Base-by-base conservation (phyloP, 2,113 vertebrate genomes). In the Apodemus speciosus region DNA sequence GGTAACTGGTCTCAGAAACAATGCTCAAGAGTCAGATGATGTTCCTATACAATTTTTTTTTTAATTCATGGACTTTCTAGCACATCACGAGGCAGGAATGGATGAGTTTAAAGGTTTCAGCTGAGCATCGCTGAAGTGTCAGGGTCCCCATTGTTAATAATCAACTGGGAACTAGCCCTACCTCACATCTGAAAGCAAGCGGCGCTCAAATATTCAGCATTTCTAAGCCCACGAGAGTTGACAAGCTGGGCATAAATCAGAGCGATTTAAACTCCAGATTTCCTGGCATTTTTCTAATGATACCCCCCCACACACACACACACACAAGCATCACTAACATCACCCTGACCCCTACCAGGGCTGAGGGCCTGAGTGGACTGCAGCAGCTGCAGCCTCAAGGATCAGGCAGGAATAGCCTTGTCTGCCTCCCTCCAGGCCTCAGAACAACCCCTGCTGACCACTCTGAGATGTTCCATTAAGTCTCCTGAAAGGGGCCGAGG, bases 251-350 rank as follows among this genome's bases (percentile, higher is more conserved):
- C 93, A 84, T 79, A 95, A 92, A 95, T 95, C 68, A 92, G 56
- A 4, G 66, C 0, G 23, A 88, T 73, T 96, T 89, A 94, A 96
- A 93, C 92, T 94, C 21, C 38, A 85, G 90, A 73, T 95, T 97
- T 95, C 94, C 91, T 95, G 92, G 85, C 72, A 73, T 73, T 94
- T 89, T 88, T 88, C 90, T 93, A 96, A 81, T 68, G 43, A 88
- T 92, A 92, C 66, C 64, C 95, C 32, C n/a, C n/a, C n/a, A n/a
- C n/a, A n/a, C n/a, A n/a, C n/a, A n/a, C n/a, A n/a, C n/a, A 87
- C 2, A 0, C 16, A 95, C 71, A 83, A 79, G 92, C 60, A 79
- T 85, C 95, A 85, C 90, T 93, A 95, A 94, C 80, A 73, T 11
- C 58, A 56, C 64, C 79, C 23, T 60, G 68, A 95, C 62, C 64